Base-by-base conservation (phyloP, 53 echinoderm and acorn worm genomes). In the Crossaster papposus region DNA sequence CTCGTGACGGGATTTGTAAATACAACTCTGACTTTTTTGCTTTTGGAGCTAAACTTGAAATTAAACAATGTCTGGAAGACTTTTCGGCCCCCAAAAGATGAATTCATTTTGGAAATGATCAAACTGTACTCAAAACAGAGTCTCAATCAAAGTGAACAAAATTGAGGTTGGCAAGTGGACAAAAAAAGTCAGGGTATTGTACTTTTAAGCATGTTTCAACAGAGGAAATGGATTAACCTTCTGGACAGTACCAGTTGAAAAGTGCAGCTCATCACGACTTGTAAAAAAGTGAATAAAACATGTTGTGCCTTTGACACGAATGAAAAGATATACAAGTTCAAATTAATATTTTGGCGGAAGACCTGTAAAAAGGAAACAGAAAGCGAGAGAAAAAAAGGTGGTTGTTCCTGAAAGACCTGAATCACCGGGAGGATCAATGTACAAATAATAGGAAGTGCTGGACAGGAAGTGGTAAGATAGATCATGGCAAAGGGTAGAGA, bases 341-440 rank as follows among this genome's bases (percentile, higher is more conserved):
- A 65, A 82, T 82, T 82, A 82, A 82, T 82, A 82, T 82, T 82
- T 82, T n/a, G 82, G 31, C 68, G 68, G 68, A 82, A 44, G 37
- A 15, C 28, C 50, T 12, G 26, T 17, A 37, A 23, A 64, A 28
- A 63, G 65, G 78, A 50, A 51, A 50, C 36, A 50, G 50, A 78
- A 36, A 26, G 44, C 5, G 44, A 44, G 44, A 44, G 44, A 44
- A 23, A 72, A 72, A 72, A 72, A 72, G 84, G 54, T 72, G 72
- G 15, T 51, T 72, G n/a, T 84, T 84, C 84, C 84, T 84, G 71
- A 35, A 23, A 34, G 29, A 51, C 58, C 77, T 24, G 54, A n/a
- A n/a, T n/a, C n/a, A n/a, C n/a, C n/a, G n/a, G n/a, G 54, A 18
- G 87, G 33, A 77, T 55, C 26, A 72, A 23, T 71, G 51, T 72